Evolutionary conservation across 2,888 invertebrate genomes (phyloP).

Genomic region (Emmelina monodactyla): DNA sequence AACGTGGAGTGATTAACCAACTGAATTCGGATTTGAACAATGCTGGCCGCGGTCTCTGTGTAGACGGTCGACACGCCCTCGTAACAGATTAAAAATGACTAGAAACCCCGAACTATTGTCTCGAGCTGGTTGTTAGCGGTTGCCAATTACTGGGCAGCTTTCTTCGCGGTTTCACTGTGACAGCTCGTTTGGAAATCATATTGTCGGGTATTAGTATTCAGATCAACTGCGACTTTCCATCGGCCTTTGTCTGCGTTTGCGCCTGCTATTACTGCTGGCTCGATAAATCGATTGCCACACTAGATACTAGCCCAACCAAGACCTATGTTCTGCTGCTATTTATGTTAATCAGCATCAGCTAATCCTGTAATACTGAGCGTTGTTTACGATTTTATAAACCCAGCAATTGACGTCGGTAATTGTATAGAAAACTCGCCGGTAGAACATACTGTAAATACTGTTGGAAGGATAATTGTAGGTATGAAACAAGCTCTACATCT

Average conservation of each 20-base stretch:
- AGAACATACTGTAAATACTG: neutral
- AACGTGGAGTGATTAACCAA: conserved; percentile 46
- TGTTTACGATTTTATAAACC: conserved; percentile 1
- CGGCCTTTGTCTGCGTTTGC: conserved; percentile 33
- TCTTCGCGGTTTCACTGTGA: conserved; percentile 35
- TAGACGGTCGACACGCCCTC: conserved; percentile 17
- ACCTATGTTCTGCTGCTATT: too few relatives aligned
- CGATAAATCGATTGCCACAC: neutral
- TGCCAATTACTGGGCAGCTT: conserved; percentile 23
- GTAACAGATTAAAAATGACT: conserved; percentile 10
- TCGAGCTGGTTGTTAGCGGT: neutral
- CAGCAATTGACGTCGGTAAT: conserved; percentile 3
- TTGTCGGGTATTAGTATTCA: conserved; percentile 59
- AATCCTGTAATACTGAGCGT: conserved; percentile 23
- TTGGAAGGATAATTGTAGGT: too few relatives aligned
- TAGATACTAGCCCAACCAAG: too few relatives aligned
- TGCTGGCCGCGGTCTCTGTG: conserved; percentile 31
- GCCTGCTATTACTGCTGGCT: neutral
- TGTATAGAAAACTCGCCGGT: conserved; percentile 1
- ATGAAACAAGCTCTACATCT: too few relatives aligned
- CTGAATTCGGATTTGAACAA: conserved; percentile 26
- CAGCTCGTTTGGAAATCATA: conserved; percentile 48
- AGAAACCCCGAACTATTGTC: too few relatives aligned
- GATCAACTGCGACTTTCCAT: conserved; percentile 47
- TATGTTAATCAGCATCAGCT: too few relatives aligned